Base-by-base conservation (phyloP, 2,797 vertebrate genomes). In the Smutsia gigantea region DNA sequence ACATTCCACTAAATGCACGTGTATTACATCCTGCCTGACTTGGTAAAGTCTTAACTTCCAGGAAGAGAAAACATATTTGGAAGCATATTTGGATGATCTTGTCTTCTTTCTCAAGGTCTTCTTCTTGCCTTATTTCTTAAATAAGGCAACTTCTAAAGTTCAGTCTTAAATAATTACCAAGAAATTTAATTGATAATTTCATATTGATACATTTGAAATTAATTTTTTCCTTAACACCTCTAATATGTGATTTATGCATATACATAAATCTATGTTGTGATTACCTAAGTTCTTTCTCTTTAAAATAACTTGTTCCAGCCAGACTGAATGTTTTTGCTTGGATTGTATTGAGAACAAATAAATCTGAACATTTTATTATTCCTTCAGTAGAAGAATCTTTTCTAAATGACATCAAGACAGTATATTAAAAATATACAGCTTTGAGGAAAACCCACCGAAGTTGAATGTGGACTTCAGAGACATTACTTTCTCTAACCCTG, bases 301-400 rank as follows among this genome's bases (percentile, higher is more conserved):
- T 94, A 85, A 61, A 81, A 77, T 77, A 42, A 68, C 61, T 96
- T 84, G 34, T 90, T 96, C 78, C 10, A 90, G 21, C 11, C 10
- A 63, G 14, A 6, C 46, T 66, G 42, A 93, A 89, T 59, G 18
- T 57, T 97, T 94, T 96, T 74, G 78, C 19, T 92, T 95, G 23
- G n/a, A 85, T n/a, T 92, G 4, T 83, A 92, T 72, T 66, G 51
- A 86, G 69, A 90, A 82, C 14, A 66, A 89, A 75, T 64, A 92
- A 90, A 93, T 95, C 8, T 95, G 39, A 94, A 71, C 3, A 84
- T 93, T 89, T 91, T 93, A 82, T 93, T 91, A 84, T 78, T 95
- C 12, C 46, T 68, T 95, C 17, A 78, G 29, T 88, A 82, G n/a
- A 42, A 77, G 46, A 95, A 51, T 53, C 5, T 93, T 81, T 95